Conservation (phyloP, 2,797 vertebrate genomes). For the Falco concolor region DNA sequence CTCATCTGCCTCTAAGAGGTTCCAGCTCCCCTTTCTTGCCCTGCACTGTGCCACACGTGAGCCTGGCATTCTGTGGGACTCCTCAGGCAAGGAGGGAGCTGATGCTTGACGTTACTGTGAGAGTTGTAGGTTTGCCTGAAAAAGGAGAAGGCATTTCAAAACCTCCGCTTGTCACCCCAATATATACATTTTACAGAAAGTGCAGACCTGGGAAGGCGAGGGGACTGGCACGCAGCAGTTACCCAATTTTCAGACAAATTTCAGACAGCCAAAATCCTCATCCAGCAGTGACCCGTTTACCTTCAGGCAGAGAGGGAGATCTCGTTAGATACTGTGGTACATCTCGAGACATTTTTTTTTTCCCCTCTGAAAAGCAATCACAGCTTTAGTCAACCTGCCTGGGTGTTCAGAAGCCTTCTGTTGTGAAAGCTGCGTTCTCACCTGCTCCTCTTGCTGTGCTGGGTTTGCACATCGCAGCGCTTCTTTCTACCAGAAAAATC, state of each 20-base stretch:
- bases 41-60: accelerated
- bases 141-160: background rate
- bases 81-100: background rate
- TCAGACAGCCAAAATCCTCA: background rate
- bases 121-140: background rate
- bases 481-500: background rate
- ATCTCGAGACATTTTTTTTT: background rate
- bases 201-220: background rate
- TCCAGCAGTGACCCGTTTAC: background rate
- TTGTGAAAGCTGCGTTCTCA: background rate
- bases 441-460: background rate
- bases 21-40: background rate
- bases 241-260: background rate
- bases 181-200: background rate
- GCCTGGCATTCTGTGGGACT: background rate
- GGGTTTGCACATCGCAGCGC: background rate
- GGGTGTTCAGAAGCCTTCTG: background rate
- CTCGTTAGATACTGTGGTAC: background rate
- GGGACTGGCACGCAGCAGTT: background rate
- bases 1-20: background rate
- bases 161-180: background rate
- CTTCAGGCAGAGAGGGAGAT: background rate
- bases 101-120: background rate
- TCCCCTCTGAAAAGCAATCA: background rate
- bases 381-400: background rate